Evolutionary conservation across 2,888 invertebrate species (phyloP).

Genomic region (Carabus problematicus): DNA sequence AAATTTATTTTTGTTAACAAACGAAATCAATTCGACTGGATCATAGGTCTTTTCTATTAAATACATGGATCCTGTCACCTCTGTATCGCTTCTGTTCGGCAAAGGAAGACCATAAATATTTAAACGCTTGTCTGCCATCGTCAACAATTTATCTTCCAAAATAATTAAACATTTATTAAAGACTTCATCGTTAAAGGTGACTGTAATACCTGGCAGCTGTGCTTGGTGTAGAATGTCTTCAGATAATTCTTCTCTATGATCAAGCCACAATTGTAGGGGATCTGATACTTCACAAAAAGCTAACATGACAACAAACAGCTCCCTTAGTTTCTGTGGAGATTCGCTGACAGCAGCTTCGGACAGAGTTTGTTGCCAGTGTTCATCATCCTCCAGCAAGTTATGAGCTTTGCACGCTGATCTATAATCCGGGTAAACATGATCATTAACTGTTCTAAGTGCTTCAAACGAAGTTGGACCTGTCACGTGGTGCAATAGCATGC

Average conservation of each 20-base stretch:
- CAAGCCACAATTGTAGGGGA: constrained; percentile 47
- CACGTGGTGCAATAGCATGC: constrained; percentile 48
- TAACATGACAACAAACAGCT: constrained; percentile 38
- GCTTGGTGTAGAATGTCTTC: background rate
- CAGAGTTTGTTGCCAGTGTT: background rate
- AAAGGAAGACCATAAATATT: constrained; percentile 45
- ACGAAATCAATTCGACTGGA: constrained; percentile 37
- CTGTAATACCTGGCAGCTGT: background rate
- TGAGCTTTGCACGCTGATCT: constrained; percentile 25
- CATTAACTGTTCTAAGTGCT: constrained; percentile 28
- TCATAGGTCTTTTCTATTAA: constrained; percentile 44
- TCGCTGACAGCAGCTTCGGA: constrained; percentile 36
- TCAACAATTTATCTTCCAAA: constrained; percentile 43
- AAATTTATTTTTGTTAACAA: constrained; percentile 42
- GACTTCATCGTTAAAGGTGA: constrained; percentile 36
- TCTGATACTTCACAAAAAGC: constrained; percentile 47
- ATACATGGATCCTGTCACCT: constrained; percentile 37
- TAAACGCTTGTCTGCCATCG: constrained; percentile 44
- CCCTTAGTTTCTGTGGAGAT: background rate
- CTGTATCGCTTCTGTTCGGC: constrained; percentile 33
- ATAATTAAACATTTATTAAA: constrained; percentile 44
- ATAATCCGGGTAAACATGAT: constrained; percentile 21
- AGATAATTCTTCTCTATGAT: constrained; percentile 44
- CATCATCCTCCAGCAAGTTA: constrained; percentile 37
- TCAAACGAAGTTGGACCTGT: constrained; percentile 51